Evolutionary conservation across 2,797 vertebrate species (phyloP), one percentile per base, ranked within the genome.

Genomic region (Thamnophis elegans): DNA sequence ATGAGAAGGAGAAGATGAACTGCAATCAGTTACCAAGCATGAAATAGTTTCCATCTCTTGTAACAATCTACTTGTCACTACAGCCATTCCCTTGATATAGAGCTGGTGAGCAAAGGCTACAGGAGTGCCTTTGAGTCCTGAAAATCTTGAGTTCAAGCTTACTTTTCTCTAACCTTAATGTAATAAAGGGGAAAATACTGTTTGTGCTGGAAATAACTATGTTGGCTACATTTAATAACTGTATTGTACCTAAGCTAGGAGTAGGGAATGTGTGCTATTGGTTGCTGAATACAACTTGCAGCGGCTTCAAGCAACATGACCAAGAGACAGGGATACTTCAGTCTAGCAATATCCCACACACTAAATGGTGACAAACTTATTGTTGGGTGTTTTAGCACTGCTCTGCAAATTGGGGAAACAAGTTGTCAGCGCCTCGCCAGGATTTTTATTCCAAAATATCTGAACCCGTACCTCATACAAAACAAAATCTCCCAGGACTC

Each of bases 401-500:
- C 14, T 89, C 14, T 55, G 58, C 20, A n/a, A 22, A 62, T 58
- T 22, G 22, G 1, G 14, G 26, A 85, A 89, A 89, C 1, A 85
- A 25, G n/a, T 7, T 56, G n/a, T 53, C 32, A 4, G 10, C n/a
- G n/a, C n/a, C 58, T 86, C 51, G 65, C 10, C 51, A 55, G 16
- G 14, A 53, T 85, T 89, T 92, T 85, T 51, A 60, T 42, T 90
- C 16, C 51, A 53, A 89, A 94, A 36, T 7, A 6, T 92, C 95
- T 51, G 91, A 93, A 73, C 91, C 92, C 32, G 89, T 92, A 95
- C 65, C 95, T 91, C 32, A 58, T 7, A 89, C 16, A 88, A 90
- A 88, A 42, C 89, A 92, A 4, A 92, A 94, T 36, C 93, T 94
- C 36, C 59, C 88, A 65, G 89, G 22, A 26, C 90, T 62, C 88